phyloP scores from a whole-genome alignment of 2,113 vertebrate species.

The Rhabdornis inornatus region DNA sequence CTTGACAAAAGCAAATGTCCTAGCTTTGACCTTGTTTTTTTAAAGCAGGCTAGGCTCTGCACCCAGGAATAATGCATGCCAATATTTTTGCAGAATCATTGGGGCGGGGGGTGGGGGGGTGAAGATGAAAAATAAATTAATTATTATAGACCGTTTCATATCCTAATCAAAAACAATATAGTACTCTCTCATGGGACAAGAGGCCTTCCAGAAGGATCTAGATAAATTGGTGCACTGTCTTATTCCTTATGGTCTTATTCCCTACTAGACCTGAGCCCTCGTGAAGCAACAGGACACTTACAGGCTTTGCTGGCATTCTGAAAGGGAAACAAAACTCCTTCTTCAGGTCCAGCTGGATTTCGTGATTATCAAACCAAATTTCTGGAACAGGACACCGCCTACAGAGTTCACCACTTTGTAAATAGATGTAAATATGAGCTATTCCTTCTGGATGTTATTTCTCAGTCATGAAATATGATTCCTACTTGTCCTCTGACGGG shows the following conservation, averaged over 20 bases:
- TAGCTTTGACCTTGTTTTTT: neutral
- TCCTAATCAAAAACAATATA: neutral
- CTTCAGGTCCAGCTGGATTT: neutral
- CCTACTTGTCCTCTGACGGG: neutral
- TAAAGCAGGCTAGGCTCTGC: neutral
- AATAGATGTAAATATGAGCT: neutral
- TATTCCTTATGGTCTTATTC: neutral
- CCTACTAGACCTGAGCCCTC: neutral
- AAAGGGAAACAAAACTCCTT: neutral
- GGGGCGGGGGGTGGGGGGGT: fast-evolving
- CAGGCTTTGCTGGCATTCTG: neutral
- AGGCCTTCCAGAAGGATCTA: too few species aligned
- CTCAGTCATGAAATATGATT: neutral
- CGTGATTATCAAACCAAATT: neutral
- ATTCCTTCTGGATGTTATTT: neutral
- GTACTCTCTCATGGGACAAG: too few species aligned
- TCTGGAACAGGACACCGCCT: neutral
- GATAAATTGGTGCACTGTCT: too few species aligned
- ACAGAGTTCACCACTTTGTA: neutral
- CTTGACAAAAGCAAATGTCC: neutral
- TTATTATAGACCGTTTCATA: neutral
- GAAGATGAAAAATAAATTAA: neutral
- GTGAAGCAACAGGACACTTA: neutral
- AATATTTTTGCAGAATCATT: neutral
- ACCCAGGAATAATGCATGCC: neutral